Base-by-base conservation (phyloP, 2,888 invertebrate genomes). In the Drosophila mulleri region DNA sequence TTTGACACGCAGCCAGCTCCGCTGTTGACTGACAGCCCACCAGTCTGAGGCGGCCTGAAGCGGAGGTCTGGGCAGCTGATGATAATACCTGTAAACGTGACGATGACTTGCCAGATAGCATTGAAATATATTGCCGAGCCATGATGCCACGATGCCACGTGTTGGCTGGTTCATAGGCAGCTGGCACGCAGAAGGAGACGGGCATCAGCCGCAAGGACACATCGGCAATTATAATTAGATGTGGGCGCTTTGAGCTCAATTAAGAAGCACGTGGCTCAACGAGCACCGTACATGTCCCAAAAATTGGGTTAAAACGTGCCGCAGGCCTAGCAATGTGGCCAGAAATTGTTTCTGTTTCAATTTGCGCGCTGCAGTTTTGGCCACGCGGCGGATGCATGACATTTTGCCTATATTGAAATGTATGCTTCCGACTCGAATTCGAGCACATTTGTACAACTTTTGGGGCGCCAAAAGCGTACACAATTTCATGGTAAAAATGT, bases 221-320 rank as follows among this genome's bases (percentile, higher is more conserved):
- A 67, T 67, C 47, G 70, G 68, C 78, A 86, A 88, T 83, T 86
- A 81, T 89, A 86, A 89, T 89, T 89, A 87, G 87, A 87, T 76
- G 78, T 73, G 81, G 68, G 60, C 59, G 86, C 62, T 66, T 68
- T 58, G 57, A 67, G 81, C 81, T 81, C 87, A 89, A 84, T 84
- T 84, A 84, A 86, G 87, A 78, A 67, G 57, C 66, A 80, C 89
- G 81, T 74, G 80, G 72, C 69, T 75, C 62, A 67, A 50, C 82
- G 75, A 75, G 48, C 82, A 66, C 37, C 12, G 48, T 35, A 47
- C 42, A 58, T 65, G 63, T n/a, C 39, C 60, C 56, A 41, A 42
- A 80, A 89, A 89, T 75, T 89, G 89, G 84, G 75, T 88, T 89
- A 73, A 88, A 89, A 89, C 78, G 84, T 80, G 83, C 75, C 58